Conservation (phyloP, 30 jellyfish, hydroid and myxozoan species). For the Pelagia noctiluca region DNA sequence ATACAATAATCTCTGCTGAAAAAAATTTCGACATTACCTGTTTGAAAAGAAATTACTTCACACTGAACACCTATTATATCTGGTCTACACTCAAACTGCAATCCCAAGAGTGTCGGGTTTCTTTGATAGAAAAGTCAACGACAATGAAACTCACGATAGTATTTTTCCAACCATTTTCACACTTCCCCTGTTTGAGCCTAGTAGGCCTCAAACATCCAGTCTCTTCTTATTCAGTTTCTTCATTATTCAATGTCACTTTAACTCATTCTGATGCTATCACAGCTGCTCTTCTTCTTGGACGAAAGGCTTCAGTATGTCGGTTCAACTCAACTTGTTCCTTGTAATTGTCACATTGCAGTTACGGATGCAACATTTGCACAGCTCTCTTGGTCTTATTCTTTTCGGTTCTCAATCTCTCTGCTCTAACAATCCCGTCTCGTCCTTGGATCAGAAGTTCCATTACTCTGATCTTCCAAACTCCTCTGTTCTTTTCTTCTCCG, state of each 20-base stretch:
- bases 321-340: neutral
- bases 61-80: neutral
- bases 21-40: no score
- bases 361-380: no score
- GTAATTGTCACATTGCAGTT: no score
- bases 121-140: constrained; percentile 16
- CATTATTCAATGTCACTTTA: neutral
- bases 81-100: no score
- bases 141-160: neutral
- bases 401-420: neutral
- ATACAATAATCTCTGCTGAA: no score
- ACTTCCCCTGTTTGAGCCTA: constrained; percentile 14
- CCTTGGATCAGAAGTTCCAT: no score
- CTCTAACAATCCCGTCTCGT: neutral
- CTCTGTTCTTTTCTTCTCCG: constrained; percentile 13
- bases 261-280: constrained; percentile 24
- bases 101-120: neutral
- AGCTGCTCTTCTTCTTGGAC: constrained; percentile 25
- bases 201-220: constrained; percentile 13
- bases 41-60: neutral
- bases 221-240: constrained; percentile 19
- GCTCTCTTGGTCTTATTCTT: no score
- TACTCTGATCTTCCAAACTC: neutral
- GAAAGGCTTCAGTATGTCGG: constrained; percentile 1
- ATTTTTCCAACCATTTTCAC: neutral